A percentile compares a stretch with the other conserved stretches of the same genome.
phyloP scores from a whole-genome alignment of 2,888 invertebrate species.

The Drosophila recens region DNA sequence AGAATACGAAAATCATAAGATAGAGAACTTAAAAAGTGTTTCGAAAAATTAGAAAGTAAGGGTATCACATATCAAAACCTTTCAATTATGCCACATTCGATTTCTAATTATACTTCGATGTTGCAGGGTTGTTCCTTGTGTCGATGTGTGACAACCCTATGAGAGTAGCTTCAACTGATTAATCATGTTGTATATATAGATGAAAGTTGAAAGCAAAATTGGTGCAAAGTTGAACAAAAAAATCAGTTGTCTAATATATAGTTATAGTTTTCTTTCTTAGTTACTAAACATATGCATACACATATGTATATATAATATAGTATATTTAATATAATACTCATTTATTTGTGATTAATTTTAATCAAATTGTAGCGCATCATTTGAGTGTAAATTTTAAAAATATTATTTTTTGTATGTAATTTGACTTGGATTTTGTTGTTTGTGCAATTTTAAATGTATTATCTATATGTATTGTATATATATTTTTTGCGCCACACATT shows the following conservation, averaged over 20 bases:
- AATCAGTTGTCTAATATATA: constrained; percentile 16
- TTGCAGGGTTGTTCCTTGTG: constrained; percentile 38
- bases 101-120: constrained; percentile 59
- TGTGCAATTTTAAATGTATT: constrained; percentile 46
- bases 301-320: constrained; percentile 39
- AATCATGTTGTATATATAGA: constrained; percentile 6
- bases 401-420: constrained; percentile 54
- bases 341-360: constrained; percentile 29
- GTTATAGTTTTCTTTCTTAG: constrained; percentile 27
- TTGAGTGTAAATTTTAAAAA: constrained; percentile 72
- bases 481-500: constrained; percentile 26
- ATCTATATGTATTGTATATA: constrained; percentile 16
- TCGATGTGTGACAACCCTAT: constrained; percentile 60
- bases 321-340: constrained; percentile 46
- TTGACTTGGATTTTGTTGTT: constrained; percentile 70
- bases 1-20: background rate
- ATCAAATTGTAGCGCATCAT: constrained; percentile 46
- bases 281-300: constrained; percentile 41
- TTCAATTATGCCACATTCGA: constrained; percentile 38
- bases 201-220: constrained; percentile 24
- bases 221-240: constrained; percentile 28
- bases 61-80: constrained; percentile 61
- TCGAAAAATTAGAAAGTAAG: constrained; percentile 14
- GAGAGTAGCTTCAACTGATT: constrained; percentile 14
- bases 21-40: background rate